These are phyloP conservation scores for Cataglyphis cursor DNA, from an alignment of 2,888 invertebrate genomes.

Conservation along the genomic window DNA sequence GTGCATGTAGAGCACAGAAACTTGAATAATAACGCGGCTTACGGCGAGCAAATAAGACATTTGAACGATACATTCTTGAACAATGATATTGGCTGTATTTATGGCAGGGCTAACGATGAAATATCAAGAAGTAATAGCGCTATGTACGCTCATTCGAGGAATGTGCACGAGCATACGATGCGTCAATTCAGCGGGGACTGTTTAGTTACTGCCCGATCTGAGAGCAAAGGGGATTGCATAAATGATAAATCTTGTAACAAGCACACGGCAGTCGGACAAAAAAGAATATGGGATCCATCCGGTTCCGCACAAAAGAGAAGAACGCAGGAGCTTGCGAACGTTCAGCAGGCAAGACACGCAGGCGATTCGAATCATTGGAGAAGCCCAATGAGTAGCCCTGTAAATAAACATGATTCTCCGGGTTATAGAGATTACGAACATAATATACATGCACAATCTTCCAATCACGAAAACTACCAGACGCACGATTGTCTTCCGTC, in stretches of 20 bases:
- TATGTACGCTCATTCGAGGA: slow-evolving; percentile 51
- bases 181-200: slow-evolving; percentile 53
- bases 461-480: slow-evolving; percentile 56
- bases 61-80: slow-evolving; percentile 67
- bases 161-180: slow-evolving; percentile 37
- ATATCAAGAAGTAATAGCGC: slow-evolving; percentile 19
- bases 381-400: slow-evolving; percentile 26
- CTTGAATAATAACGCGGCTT: slow-evolving; percentile 63
- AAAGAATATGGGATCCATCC: slow-evolving; percentile 61
- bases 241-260: slow-evolving; percentile 51
- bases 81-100: slow-evolving; percentile 79
- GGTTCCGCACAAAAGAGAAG: slow-evolving; percentile 57
- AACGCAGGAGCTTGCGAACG: slow-evolving; percentile 36
- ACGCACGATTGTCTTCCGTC: slow-evolving; percentile 65
- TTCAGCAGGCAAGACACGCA: slow-evolving; percentile 39
- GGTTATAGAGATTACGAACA: slow-evolving; percentile 43
- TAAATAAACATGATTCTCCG: slow-evolving; percentile 40
- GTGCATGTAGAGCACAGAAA: slow-evolving; percentile 80
- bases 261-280: slow-evolving; percentile 28
- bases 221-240: slow-evolving; percentile 54
- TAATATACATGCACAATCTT: slow-evolving; percentile 43
- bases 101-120: slow-evolving; percentile 77
- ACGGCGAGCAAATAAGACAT: slow-evolving; percentile 57
- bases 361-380: slow-evolving; percentile 44
- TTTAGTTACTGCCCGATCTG: slow-evolving; percentile 44